These are phyloP conservation scores for Microchrysa polita DNA, from an alignment of 2,888 invertebrate genomes.

Conservation along the genomic window DNA sequence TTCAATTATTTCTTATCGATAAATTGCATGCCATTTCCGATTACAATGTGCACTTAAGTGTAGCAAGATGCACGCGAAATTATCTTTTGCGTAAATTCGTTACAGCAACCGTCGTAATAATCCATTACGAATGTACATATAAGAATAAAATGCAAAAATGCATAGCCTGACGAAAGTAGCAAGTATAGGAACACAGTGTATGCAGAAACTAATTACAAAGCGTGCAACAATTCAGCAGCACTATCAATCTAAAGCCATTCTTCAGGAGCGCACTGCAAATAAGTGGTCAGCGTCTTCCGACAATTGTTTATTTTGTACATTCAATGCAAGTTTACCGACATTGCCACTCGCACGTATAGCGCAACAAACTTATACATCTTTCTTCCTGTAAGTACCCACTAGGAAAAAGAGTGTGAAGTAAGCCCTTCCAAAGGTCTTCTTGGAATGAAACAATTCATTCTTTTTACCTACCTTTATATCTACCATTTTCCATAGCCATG, in stretches of 20 bases:
- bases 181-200: not conserved
- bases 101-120: constrained; percentile 40
- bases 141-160: constrained; percentile 21
- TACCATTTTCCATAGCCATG: no score
- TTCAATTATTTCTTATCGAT: constrained; percentile 19
- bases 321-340: not conserved
- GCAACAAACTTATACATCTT: not conserved
- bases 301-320: not conserved
- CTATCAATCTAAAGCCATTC: not conserved
- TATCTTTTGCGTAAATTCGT: constrained; percentile 44
- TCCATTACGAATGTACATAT: constrained; percentile 29
- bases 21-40: not conserved
- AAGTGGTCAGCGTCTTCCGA: not conserved
- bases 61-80: not conserved
- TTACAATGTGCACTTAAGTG: not conserved
- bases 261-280: not conserved
- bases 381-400: not conserved
- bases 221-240: constrained; percentile 2
- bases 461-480: no score
- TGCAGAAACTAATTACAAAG: constrained; percentile 43
- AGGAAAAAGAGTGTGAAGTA: no score
- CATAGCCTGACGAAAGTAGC: not conserved
- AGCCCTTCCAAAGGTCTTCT: no score
- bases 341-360: not conserved
- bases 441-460: no score